Evolutionary conservation across 2,797 vertebrate species (phyloP).

Genomic region (Streptopelia turtur): DNA sequence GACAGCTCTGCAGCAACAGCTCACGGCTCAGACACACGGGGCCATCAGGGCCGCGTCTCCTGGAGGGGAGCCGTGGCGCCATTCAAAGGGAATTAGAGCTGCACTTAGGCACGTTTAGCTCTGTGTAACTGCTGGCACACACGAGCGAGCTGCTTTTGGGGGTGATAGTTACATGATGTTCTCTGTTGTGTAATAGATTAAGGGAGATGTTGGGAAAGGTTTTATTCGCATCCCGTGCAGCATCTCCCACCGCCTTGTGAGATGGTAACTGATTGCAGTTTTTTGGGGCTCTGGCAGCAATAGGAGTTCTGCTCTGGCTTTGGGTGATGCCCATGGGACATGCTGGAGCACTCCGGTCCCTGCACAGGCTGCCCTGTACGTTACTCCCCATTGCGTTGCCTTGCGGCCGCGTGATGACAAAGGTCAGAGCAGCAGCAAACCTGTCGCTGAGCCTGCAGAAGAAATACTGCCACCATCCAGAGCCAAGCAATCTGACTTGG

Average conservation of each 20-base stretch:
- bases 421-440: not conserved
- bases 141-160: not conserved
- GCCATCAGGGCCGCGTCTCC: not conserved
- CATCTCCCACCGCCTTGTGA: not conserved
- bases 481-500: not conserved
- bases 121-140: not conserved
- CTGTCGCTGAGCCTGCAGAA: not conserved
- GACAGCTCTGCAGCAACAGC: not conserved
- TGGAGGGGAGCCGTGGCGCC: not conserved
- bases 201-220: not conserved
- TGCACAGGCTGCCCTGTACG: not conserved
- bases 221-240: not conserved
- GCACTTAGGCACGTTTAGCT: fast-evolving
- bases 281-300: not conserved
- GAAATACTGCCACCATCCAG: not conserved
- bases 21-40: fast-evolving
- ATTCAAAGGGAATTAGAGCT: not conserved
- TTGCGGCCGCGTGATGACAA: not conserved
- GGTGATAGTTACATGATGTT: not conserved
- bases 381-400: not conserved
- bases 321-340: not conserved
- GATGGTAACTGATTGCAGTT: not conserved
- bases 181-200: not conserved
- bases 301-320: not conserved
- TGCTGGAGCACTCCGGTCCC: not conserved